Conservation (phyloP, 2,797 vertebrate species). For the Pogoniulus pusillus region DNA sequence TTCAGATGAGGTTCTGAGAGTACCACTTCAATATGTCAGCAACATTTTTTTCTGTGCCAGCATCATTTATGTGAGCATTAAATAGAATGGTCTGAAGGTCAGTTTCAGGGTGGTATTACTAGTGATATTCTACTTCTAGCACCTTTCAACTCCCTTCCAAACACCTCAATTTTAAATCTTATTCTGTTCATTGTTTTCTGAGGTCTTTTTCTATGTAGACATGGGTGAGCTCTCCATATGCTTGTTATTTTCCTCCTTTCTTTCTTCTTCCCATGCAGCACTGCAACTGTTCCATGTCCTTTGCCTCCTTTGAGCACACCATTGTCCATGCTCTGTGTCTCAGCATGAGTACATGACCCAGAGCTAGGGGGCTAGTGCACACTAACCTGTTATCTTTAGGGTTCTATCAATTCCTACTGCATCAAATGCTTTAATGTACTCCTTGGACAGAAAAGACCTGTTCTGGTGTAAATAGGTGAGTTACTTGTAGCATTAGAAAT, state of each 20-base stretch:
- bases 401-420: neutral
- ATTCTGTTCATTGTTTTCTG: neutral
- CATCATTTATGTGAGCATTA: neutral
- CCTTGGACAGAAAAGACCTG: neutral
- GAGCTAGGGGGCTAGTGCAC: neutral
- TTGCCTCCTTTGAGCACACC: neutral
- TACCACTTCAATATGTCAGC: neutral
- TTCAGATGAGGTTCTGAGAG: too few species aligned
- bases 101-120: neutral
- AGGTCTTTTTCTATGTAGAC: neutral
- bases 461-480: neutral
- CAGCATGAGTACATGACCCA: neutral
- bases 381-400: neutral
- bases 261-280: neutral
- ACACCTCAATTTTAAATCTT: neutral
- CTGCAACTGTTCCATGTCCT: neutral
- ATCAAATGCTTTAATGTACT: neutral
- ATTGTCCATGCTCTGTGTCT: neutral
- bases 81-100: neutral
- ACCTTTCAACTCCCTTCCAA: neutral
- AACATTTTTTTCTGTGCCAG: neutral
- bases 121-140: neutral
- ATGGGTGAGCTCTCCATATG: neutral
- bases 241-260: neutral
- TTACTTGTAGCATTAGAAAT: neutral